Conservation (phyloP, 53 echinoderm and acorn worm species). For the Temnopleurus reevesii region DNA sequence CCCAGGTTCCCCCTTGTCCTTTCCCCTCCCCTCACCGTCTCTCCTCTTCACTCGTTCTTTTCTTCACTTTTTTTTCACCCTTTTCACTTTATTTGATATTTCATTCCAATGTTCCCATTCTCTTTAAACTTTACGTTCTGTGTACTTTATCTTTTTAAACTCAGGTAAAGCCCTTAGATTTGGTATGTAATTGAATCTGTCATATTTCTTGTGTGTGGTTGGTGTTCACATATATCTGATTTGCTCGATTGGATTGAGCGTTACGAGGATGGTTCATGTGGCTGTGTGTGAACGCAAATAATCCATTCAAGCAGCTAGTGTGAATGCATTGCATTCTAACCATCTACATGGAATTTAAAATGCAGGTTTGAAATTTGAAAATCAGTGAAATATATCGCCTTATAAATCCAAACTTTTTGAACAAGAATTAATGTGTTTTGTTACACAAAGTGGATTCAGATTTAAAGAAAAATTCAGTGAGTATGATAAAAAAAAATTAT, state of each 20-base stretch:
- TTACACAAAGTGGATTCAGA: no score
- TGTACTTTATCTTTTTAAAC: slow-evolving; percentile 38
- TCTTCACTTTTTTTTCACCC: neutral
- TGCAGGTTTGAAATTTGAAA: no score
- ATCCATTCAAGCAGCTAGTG: neutral
- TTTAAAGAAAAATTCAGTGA: no score
- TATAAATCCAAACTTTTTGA: no score
- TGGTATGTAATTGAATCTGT: slow-evolving; percentile 55
- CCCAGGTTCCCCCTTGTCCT: slow-evolving; percentile 23
- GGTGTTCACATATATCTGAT: slow-evolving; percentile 4
- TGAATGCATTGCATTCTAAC: neutral
- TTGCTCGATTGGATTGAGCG: neutral
- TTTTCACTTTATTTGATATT: neutral
- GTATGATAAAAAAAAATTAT: no score
- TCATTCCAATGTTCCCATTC: neutral
- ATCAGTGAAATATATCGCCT: no score
- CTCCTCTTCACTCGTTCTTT: no score
- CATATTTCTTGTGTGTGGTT: slow-evolving; percentile 15
- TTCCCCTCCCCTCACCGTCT: neutral
- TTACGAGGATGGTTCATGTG: neutral
- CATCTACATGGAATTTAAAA: neutral
- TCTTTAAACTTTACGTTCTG: slow-evolving; percentile 28
- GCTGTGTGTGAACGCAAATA: slow-evolving; percentile 8
- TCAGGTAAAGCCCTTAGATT: slow-evolving; percentile 57
- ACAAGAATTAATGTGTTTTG: no score